Conservation (phyloP, 2,888 invertebrate species). For the Seira ritae region DNA sequence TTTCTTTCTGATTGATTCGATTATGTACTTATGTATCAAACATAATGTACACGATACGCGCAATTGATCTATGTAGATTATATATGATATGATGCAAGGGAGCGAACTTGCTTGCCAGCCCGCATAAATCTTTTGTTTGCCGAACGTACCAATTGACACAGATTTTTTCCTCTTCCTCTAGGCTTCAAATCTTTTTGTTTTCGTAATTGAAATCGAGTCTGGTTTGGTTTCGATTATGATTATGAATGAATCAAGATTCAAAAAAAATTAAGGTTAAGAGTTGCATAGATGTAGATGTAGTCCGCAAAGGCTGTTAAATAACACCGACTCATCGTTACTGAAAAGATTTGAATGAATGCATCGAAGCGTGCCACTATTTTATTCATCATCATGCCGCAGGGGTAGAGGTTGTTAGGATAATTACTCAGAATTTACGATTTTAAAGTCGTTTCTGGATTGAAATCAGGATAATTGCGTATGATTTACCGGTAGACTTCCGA, state of each 20-base stretch:
- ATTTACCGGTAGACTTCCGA: background rate
- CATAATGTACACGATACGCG: too few relatives aligned
- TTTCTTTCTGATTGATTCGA: too few relatives aligned
- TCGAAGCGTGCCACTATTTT: background rate
- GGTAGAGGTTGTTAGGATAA: background rate
- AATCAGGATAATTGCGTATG: background rate
- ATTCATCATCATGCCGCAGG: background rate
- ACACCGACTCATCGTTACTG: background rate
- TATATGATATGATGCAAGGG: background rate
- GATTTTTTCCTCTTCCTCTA: background rate
- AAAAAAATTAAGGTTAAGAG: background rate
- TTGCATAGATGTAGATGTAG: background rate
- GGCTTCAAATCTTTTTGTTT: background rate
- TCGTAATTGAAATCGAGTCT: background rate
- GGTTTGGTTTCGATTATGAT: too few relatives aligned
- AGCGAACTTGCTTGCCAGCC: background rate
- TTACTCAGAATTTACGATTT: background rate
- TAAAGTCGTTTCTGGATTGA: background rate
- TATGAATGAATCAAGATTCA: background rate
- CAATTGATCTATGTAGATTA: too few relatives aligned
- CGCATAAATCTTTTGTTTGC: background rate
- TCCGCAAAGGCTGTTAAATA: background rate
- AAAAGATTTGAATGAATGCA: background rate
- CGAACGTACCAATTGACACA: background rate
- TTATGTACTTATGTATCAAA: too few relatives aligned